Evolutionary conservation across 2,888 invertebrate genomes (phyloP).

Genomic region (Hemistola chrysoprasaria): DNA sequence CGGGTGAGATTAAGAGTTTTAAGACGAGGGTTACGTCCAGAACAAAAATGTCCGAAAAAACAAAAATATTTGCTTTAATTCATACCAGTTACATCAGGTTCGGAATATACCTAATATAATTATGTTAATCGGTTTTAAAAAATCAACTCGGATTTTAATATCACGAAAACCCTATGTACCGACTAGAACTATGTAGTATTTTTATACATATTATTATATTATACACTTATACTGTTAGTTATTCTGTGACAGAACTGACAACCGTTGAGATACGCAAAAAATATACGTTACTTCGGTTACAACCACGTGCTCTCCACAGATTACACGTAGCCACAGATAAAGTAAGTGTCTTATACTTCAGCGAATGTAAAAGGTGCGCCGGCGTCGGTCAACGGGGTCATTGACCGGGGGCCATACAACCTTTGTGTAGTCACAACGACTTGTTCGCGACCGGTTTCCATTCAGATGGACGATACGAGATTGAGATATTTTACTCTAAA

Average conservation of each 20-base stretch:
- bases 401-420: slow-evolving; percentile 65
- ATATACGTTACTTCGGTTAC: slow-evolving; percentile 7
- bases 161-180: too few relatives aligned
- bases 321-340: slow-evolving; percentile 5
- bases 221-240: too few relatives aligned
- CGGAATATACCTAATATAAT: too few relatives aligned
- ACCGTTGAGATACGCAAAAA: slow-evolving; percentile 22
- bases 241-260: slow-evolving; percentile 14
- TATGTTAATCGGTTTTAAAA: too few relatives aligned
- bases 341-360: slow-evolving; percentile 23
- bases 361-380: slow-evolving; percentile 63
- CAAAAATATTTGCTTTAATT: too few relatives aligned
- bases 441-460: slow-evolving; percentile 45
- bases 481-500: not conserved
- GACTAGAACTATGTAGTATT: too few relatives aligned
- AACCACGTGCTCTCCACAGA: slow-evolving; percentile 15
- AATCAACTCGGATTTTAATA: too few relatives aligned
- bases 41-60: too few relatives aligned
- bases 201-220: too few relatives aligned
- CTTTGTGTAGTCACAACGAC: slow-evolving; percentile 66
- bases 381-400: slow-evolving; percentile 71
- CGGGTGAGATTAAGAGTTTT: too few relatives aligned
- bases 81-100: too few relatives aligned
- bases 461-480: slow-evolving; percentile 45
- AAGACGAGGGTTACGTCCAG: too few relatives aligned